Base-by-base conservation (phyloP, 2,113 vertebrate species). In the Odontesthes bonariensis region DNA sequence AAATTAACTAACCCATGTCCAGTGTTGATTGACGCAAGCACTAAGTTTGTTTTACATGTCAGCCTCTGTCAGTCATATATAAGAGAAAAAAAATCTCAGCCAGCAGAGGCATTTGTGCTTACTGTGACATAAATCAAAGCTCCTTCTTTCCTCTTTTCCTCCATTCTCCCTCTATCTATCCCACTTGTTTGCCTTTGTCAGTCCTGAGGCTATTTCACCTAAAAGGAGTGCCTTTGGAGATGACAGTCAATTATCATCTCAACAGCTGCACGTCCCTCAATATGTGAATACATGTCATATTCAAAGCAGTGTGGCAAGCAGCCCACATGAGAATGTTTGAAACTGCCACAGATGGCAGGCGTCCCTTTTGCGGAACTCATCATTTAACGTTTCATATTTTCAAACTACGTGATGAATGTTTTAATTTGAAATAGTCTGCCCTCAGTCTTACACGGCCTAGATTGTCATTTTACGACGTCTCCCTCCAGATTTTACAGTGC, bases 101-200 rank as follows among this genome's bases (percentile, higher is more conserved):
- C 83, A 79, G 88, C 83, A 44, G 74, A 32, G 69, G 69, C 81
- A 81, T 86, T 81, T 82, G 76, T 70, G 69, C 67, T 84, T 73
- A 53, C 49, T 55, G 19, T 79, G 84, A 80, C 84, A 73, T 55
- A 71, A 87, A 90, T 86, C 74, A 5, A 78, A 65, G 69, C 44
- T 58, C 75, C 59, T 55, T 73, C 74, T 27, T 63, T 75, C 57
- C 56, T 72, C 73, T 46, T 46, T 42, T 52, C 67, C 53, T 8
- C 53, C 23, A 49, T 62, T 59, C 40, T 58, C 16, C 54, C 56
- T 60, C 32, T 1, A 17, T 79, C 64, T 59, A 49, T 53, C 33
- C 59, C 55, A 52, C 64, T 58, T 84, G 82, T 87, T 84, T 77
- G 78, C 73, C 11, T 9, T 47, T 61, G 63, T 86, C 71, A 66